phyloP scores from a whole-genome alignment of 2,113 vertebrate species.

The Urocolius indicus region DNA sequence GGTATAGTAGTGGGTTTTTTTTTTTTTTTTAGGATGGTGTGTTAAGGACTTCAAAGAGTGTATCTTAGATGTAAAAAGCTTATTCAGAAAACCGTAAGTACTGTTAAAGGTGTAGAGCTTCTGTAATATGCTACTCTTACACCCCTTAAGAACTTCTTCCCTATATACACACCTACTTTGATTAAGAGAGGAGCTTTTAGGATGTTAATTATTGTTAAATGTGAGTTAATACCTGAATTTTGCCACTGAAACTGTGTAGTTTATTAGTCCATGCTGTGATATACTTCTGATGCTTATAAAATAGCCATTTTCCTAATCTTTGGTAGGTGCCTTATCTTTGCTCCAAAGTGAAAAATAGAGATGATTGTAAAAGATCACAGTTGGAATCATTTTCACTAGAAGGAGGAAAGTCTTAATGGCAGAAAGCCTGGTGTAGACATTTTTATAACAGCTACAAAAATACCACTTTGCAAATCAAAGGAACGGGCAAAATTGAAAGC shows the following conservation, averaged over 20 bases:
- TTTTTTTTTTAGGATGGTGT: background rate
- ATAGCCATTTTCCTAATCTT: background rate
- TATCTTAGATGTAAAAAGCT: background rate
- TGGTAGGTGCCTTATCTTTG: background rate
- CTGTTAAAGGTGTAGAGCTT: background rate
- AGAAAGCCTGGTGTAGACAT: background rate
- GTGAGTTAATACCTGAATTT: background rate
- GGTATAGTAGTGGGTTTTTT: background rate
- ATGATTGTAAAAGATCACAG: background rate
- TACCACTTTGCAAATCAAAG: background rate
- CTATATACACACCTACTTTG: background rate
- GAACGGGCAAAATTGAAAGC: background rate
- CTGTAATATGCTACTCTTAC: background rate
- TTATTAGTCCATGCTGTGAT: background rate
- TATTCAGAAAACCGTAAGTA: rapidly evolving
- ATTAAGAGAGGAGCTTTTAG: background rate
- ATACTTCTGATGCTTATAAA: background rate
- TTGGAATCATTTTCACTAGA: background rate
- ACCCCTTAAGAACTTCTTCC: background rate
- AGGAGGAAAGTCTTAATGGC: background rate
- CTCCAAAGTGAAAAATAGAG: background rate
- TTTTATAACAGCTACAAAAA: background rate
- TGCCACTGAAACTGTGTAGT: background rate
- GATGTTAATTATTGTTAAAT: background rate
- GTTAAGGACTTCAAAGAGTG: background rate